These are phyloP conservation scores for Macroglossus sobrinus DNA, from an alignment of 2,113 vertebrate species.

Conservation along the genomic window DNA sequence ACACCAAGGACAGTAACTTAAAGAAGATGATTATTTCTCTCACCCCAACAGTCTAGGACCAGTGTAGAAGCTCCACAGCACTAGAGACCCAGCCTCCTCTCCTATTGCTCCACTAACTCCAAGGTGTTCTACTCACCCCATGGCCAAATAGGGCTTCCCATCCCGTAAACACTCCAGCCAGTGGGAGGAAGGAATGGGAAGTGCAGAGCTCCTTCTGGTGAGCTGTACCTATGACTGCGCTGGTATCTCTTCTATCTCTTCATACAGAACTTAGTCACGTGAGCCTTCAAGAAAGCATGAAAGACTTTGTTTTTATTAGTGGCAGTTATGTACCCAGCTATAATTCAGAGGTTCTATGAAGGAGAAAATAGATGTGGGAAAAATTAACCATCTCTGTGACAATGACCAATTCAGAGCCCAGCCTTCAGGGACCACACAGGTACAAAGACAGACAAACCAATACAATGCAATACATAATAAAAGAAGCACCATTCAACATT, in stretches of 20 bases:
- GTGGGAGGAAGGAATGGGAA: not conserved
- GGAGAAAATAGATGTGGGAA: not conserved
- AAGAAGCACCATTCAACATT: not conserved
- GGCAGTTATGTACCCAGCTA: not conserved
- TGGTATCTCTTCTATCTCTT: not conserved
- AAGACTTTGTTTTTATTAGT: not conserved
- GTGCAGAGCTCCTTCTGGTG: not conserved
- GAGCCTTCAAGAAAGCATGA: not conserved
- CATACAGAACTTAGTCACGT: not conserved
- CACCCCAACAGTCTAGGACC: not conserved
- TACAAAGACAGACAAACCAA: not conserved
- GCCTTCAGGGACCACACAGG: not conserved
- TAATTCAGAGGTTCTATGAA: not conserved
- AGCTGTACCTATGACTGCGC: fast-evolving
- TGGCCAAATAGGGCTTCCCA: not conserved
- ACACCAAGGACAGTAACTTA: not conserved
- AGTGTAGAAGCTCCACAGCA: not conserved
- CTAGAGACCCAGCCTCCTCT: not conserved
- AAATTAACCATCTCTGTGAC: not conserved
- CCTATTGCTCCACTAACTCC: not conserved
- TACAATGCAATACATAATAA: fast-evolving
- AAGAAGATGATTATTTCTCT: not conserved
- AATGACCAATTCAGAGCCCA: not conserved
- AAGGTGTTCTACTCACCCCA: no score
- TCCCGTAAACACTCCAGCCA: not conserved